Evolutionary conservation across 2,113 vertebrate species (phyloP).

Genomic region (Piaya cayana): DNA sequence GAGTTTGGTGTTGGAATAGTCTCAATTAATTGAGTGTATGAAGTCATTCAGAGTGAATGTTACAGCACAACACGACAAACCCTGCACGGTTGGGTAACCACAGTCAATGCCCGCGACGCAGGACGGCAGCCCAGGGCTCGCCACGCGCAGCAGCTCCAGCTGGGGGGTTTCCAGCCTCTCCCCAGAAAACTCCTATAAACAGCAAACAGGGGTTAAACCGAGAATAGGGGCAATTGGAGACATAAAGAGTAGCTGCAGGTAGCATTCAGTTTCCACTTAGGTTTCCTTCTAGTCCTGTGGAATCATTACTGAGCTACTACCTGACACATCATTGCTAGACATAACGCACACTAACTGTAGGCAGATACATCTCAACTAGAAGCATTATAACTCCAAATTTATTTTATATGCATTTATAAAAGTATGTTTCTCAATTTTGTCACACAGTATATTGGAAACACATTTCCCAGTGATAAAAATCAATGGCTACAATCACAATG

Average conservation of each 20-base stretch:
- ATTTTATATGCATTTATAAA: background rate
- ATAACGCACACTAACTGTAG: background rate
- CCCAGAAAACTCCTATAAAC: background rate
- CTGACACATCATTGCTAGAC: background rate
- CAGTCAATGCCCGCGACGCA: fast-evolving
- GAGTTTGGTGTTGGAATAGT: background rate
- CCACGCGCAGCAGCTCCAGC: background rate
- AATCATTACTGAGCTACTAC: background rate
- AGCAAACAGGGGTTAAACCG: background rate
- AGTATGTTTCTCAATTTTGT: background rate
- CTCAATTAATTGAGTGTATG: background rate
- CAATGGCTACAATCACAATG: background rate
- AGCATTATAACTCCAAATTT: background rate
- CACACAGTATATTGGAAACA: background rate
- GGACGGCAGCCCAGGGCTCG: background rate
- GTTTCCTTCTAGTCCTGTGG: background rate
- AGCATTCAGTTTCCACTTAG: background rate
- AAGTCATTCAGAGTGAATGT: background rate
- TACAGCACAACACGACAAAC: background rate
- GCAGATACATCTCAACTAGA: background rate
- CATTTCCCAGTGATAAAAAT: background rate
- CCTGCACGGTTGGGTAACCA: background rate
- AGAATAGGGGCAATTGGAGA: background rate
- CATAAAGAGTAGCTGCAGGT: background rate
- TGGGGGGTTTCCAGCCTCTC: background rate